Base-by-base conservation (phyloP, 2,113 vertebrate species). In the Sinocyclocheilus anshuiensis region DNA sequence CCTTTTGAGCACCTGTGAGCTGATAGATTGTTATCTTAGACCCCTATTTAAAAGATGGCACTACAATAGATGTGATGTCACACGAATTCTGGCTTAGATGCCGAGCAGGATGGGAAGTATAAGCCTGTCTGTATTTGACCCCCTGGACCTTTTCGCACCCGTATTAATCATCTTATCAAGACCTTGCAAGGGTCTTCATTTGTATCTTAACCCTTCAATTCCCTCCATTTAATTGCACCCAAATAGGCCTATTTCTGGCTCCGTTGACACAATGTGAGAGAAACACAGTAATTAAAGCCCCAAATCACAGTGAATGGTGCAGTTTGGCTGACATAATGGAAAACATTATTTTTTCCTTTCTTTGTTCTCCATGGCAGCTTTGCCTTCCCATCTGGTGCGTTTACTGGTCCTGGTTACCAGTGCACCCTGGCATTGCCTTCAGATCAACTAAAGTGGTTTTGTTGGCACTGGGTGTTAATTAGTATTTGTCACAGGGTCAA, bases 261-360 rank as follows among this genome's bases (percentile, higher is more conserved):
- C 83, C 85, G 74, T 69, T 94, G 94, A 94, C 93, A 92, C 90
- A 92, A 90, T 91, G 80, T 83, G 86, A 79, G 88, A 87, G 88
- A 92, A 95, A 93, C 89, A 93, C 91, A 92, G 92, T 94, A 93
- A 95, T 95, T 95, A 95, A 89, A 88, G 39, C 87, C 81, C 69
- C 84, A 59, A 82, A 86, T 86, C 87, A 84, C 81, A 84, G 86
- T 67, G 81, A 81, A 84, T 77, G 71, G 84, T 86, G 83, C 87
- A 77, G 75, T 88, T 90, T 86, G 84, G 79, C 71, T 86, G 84
- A 84, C 84, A 76, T 45, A 53, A 78, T 86, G 61, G 83, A 85
- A 86, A 86, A 84, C 84, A 77, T 61, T 61, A 13, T 76, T 81
- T 80, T 85, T 59, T 72, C 74, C 59, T 42, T 36, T 84, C 86